These are phyloP conservation scores for Rhabdomys pumilio DNA, from an alignment of 2,797 vertebrate genomes.

Conservation along the genomic window DNA sequence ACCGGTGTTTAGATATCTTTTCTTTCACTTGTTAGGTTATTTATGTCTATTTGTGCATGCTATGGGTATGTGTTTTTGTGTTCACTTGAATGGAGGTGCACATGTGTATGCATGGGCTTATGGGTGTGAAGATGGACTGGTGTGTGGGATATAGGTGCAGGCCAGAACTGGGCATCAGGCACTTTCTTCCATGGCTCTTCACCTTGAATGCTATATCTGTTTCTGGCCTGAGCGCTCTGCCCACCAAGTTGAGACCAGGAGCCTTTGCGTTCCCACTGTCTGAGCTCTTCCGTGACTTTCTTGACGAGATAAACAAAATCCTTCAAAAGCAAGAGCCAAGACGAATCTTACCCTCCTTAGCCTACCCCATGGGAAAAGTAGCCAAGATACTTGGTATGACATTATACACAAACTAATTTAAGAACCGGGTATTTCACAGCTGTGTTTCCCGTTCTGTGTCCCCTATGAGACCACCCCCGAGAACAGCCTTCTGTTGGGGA, in stretches of 20 bases:
- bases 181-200: background rate
- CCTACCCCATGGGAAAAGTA: background rate
- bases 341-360: background rate
- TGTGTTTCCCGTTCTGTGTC: background rate
- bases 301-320: background rate
- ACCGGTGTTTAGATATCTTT: background rate
- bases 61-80: background rate
- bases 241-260: background rate
- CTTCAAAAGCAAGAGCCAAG: background rate
- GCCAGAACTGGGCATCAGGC: background rate
- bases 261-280: background rate
- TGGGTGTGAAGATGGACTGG: background rate
- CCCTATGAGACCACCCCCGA: background rate
- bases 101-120: background rate
- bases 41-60: background rate
- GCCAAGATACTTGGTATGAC: background rate
- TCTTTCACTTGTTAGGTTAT: background rate
- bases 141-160: background rate
- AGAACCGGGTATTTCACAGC: conserved; percentile 8
- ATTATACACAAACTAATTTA: background rate
- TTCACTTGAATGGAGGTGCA: background rate
- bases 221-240: background rate
- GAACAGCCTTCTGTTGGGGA: background rate
- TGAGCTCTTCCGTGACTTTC: background rate
- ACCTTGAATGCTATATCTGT: background rate